Evolutionary conservation across 2,888 invertebrate genomes (phyloP).

Genomic region (Drosophila setosimentum): DNA sequence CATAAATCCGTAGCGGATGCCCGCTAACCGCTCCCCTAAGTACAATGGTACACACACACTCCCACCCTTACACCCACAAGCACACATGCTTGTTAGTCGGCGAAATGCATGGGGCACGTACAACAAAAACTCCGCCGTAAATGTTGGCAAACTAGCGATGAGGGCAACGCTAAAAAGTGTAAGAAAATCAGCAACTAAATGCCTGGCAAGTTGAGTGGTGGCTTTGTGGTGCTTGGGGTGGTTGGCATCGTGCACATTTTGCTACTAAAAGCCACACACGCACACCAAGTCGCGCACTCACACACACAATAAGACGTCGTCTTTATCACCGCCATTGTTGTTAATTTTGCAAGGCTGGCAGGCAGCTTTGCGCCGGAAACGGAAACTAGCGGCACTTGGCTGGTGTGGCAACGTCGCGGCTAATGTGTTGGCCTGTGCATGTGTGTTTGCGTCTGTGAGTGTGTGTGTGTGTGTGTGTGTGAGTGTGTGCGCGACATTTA

Average conservation of each 20-base stretch:
- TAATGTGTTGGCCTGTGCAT: slow-evolving; percentile 51
- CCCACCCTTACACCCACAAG: background rate
- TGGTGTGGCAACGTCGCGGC: slow-evolving; percentile 56
- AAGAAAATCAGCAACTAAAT: slow-evolving; percentile 75
- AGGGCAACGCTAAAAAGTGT: slow-evolving; percentile 68
- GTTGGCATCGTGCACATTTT: slow-evolving; percentile 59
- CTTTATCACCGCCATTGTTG: slow-evolving; percentile 80
- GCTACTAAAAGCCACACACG: slow-evolving; percentile 75
- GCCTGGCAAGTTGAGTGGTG: slow-evolving; percentile 15
- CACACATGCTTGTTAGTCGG: slow-evolving; percentile 42
- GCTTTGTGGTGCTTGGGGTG: background rate
- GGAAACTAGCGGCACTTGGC: slow-evolving; percentile 77
- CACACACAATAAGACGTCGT: slow-evolving; percentile 55
- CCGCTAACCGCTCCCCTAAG: slow-evolving; percentile 44
- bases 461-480: background rate
- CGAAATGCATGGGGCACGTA: slow-evolving; percentile 55
- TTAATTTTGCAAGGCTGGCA: slow-evolving; percentile 75
- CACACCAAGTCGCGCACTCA: slow-evolving; percentile 28
- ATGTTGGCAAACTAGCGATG: slow-evolving; percentile 67
- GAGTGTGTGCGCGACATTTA: slow-evolving; percentile 55
- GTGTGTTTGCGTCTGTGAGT: slow-evolving; percentile 17
- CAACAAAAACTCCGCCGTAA: slow-evolving; percentile 55
- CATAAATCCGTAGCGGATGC: slow-evolving; percentile 63
- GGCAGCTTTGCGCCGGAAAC: slow-evolving; percentile 74
- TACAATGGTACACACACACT: slow-evolving; percentile 19